Conservation (phyloP, 2,113 vertebrate genomes). For the Phylloscopus trochiloides region DNA sequence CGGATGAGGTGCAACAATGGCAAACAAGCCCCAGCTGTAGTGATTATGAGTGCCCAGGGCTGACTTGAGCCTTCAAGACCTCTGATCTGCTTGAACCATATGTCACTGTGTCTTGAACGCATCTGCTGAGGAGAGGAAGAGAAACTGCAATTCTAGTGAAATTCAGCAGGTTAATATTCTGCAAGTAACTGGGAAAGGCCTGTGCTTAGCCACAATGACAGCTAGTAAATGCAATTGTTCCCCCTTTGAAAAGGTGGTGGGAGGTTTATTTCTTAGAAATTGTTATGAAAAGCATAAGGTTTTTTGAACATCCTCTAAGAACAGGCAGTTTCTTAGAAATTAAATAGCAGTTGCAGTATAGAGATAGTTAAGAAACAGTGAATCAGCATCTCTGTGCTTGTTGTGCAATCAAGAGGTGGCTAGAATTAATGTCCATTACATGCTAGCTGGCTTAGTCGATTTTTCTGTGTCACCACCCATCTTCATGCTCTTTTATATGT, state of each 20-base stretch:
- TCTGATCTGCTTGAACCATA: background rate
- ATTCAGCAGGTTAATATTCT: background rate
- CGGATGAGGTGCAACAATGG: background rate
- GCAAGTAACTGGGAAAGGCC: background rate
- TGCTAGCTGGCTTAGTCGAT: background rate
- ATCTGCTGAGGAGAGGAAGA: background rate
- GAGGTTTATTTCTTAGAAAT: background rate
- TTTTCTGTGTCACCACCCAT: slow-evolving; percentile 18
- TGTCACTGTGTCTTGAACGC: background rate
- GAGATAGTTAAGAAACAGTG: background rate
- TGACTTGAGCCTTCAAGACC: background rate
- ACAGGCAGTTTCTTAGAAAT: background rate
- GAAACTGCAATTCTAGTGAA: background rate
- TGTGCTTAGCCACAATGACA: background rate
- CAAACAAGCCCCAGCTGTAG: background rate
- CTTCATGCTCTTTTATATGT: background rate
- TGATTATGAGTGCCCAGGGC: background rate
- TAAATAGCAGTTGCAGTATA: background rate
- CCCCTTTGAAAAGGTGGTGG: background rate
- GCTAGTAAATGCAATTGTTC: background rate
- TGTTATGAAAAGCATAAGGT: background rate
- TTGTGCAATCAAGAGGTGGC: background rate
- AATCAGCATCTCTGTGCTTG: background rate
- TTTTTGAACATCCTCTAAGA: background rate
- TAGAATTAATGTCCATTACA: slow-evolving; percentile 23